Evolutionary conservation across 2,888 invertebrate species (phyloP), one percentile per base, ranked within the genome.

Genomic region (Elmis aenea): DNA sequence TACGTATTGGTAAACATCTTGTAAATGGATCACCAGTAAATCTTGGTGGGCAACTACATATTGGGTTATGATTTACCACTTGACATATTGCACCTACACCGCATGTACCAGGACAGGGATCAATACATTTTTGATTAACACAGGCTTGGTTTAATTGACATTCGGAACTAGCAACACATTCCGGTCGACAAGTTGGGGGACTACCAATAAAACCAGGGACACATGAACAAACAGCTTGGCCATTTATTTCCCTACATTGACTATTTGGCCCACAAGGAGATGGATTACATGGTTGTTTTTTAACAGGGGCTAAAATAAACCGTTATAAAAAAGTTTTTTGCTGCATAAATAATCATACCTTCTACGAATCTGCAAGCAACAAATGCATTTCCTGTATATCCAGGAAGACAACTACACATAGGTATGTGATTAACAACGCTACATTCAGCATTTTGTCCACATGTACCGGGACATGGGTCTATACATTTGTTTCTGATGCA

Each of bases 31-130:
- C 83, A 26, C 87, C 88, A 4, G 77, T 79, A 52, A 75, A 79
- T 28, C 75, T 69, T 13, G 69, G 54, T 14, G 79, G 79, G 51
- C 87, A 88, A 31, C 78, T 79, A 61, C 87, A 87, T 61, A 85
- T 83, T 3, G 87, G 87, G 64, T 81, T 85, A 55, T 89, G 85
- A 61, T 83, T 85, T 28, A 86, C 78, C 14, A 88, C 83, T 66
- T 81, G 77, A 58, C 89, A 89, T 48, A 74, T 72, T 2, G 88
- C 85, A 46, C 71, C 72, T 14, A 84, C 70, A 12, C 89, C 89
- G 58, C 89, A 89, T n/a, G 84, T 77, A 52, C 85, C 86, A 34
- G 77, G 77, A 57, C 89, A 89, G n/a, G 89, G 88, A 62, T 88
- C 79, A 15, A 78, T 70, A 59, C 90, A 90, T 68, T 84, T 85